Percentiles rank a stretch among this genome's conserved stretches.
These are phyloP conservation scores for Ornithoptera alexandrae DNA, from an alignment of 2,888 invertebrate species.

Conservation along the genomic window DNA sequence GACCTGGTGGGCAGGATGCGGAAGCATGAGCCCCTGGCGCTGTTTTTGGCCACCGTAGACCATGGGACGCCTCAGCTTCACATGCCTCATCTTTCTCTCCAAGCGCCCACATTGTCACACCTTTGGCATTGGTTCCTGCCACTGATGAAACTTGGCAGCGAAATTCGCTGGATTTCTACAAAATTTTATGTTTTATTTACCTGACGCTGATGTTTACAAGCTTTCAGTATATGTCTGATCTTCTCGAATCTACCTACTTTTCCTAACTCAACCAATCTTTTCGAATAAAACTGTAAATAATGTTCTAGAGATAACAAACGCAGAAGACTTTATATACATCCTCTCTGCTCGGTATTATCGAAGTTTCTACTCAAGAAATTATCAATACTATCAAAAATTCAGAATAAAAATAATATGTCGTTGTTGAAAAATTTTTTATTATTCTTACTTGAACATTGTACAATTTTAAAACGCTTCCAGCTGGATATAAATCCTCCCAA, in stretches of 20 bases:
- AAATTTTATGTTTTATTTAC: not conserved
- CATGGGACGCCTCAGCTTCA: constrained; percentile 77
- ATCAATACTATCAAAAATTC: too few species aligned
- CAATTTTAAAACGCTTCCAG: constrained; percentile 90
- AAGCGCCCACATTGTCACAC: constrained; percentile 83
- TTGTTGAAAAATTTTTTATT: not conserved
- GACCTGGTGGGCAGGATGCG: constrained; percentile 74
- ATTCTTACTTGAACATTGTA: constrained; percentile 85
- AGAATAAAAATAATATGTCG: not conserved
- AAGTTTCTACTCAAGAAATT: too few species aligned
- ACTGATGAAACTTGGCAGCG: constrained; percentile 85
- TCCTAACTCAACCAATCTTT: too few species aligned
- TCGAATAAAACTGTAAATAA: too few species aligned
- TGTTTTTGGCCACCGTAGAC: constrained; percentile 82
- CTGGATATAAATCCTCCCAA: constrained; percentile 91
- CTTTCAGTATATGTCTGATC: too few species aligned
- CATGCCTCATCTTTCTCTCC: constrained; percentile 77
- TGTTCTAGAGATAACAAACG: too few species aligned
- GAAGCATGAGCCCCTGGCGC: constrained; percentile 86
- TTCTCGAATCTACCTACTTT: too few species aligned
- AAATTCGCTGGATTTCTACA: constrained; percentile 88
- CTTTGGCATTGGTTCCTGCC: constrained; percentile 69
- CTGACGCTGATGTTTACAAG: too few species aligned
- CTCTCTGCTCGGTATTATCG: too few species aligned
- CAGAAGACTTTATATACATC: too few species aligned